Evolutionary conservation across 2,113 vertebrate genomes (phyloP).

Genomic region (Hydrochoerus hydrochaeris): DNA sequence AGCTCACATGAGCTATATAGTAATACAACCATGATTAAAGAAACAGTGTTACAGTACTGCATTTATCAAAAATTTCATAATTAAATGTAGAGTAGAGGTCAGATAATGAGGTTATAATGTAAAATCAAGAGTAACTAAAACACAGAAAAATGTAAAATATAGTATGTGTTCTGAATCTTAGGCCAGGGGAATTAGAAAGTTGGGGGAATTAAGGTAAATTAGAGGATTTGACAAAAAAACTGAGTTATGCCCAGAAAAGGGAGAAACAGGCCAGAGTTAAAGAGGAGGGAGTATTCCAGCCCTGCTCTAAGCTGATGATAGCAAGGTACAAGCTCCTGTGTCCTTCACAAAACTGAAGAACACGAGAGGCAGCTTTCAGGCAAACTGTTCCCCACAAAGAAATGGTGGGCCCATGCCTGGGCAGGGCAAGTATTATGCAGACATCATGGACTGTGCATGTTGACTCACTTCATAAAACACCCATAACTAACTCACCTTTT

Average conservation of each 20-base stretch:
- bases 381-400: not conserved
- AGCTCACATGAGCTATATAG: not conserved
- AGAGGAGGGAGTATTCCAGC: not conserved
- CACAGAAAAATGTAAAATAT: not conserved
- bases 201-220: not conserved
- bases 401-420: not conserved
- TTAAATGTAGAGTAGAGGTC: not conserved
- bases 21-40: not conserved
- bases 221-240: not conserved
- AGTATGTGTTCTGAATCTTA: not conserved
- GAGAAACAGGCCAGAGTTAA: not conserved
- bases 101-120: not conserved
- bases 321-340: not conserved
- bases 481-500: not conserved
- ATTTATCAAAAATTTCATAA: constrained; percentile 15
- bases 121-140: constrained; percentile 32
- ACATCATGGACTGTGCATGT: not conserved
- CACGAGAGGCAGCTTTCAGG: not conserved
- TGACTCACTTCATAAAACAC: not conserved
- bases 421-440: not conserved
- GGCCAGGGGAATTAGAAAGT: not conserved
- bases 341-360: not conserved
- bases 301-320: not conserved
- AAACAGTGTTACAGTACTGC: not conserved
- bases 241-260: not conserved